These are phyloP conservation scores for Acropora yongei DNA, from an alignment of 64 coral and sea anemone species.

Conservation along the genomic window DNA sequence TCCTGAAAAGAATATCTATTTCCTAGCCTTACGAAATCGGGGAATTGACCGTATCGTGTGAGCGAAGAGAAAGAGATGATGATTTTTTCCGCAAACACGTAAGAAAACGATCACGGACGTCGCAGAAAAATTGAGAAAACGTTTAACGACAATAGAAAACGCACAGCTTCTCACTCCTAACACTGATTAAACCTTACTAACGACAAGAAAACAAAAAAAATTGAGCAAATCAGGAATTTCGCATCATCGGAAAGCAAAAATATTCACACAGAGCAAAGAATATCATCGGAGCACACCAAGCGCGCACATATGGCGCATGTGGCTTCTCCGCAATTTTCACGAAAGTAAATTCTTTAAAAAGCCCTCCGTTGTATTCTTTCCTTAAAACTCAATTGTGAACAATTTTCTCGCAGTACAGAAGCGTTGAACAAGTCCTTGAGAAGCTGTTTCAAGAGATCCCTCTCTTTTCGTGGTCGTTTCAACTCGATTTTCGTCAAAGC, in stretches of 20 bases:
- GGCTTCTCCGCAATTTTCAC: background rate
- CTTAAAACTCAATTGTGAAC: background rate
- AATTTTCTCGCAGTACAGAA: slow-evolving; percentile 35
- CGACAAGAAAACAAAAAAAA: background rate
- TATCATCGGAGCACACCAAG: background rate
- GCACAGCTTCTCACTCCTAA: background rate
- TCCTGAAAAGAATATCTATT: background rate
- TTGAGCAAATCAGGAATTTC: background rate
- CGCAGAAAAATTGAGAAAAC: background rate
- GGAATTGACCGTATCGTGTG: background rate
- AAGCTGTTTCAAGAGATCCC: background rate
- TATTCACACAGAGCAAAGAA: background rate
- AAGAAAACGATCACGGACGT: background rate
- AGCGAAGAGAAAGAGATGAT: background rate
- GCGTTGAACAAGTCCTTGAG: background rate
- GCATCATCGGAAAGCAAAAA: background rate
- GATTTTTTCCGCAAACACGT: slow-evolving; percentile 11
- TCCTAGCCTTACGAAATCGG: background rate
- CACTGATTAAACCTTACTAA: background rate
- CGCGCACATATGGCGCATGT: slow-evolving; percentile 15
- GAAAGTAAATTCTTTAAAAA: background rate
- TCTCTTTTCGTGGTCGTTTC: slow-evolving; percentile 36
- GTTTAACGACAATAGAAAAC: background rate
- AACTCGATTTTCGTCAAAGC: slow-evolving; percentile 41
- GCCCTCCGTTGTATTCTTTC: background rate